Evolutionary conservation across 2,113 vertebrate genomes (phyloP).

Genomic region (Trochalopteron elliotii): DNA sequence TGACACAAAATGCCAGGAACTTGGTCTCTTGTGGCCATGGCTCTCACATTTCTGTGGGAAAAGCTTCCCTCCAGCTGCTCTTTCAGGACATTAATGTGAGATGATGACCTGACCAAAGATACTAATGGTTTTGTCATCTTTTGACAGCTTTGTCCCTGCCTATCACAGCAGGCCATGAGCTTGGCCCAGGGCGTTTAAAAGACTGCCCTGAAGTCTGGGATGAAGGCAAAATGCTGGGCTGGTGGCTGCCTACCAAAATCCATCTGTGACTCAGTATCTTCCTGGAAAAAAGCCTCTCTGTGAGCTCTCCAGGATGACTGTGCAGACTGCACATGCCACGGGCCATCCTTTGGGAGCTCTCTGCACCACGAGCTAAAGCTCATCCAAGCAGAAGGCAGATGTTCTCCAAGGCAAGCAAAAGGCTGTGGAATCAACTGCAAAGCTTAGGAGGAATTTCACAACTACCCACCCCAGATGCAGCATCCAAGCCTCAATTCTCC

Average conservation of each 20-base stretch:
- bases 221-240: background rate
- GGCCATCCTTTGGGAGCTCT: background rate
- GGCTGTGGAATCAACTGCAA: background rate
- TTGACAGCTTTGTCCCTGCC: background rate
- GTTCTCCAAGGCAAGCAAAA: background rate
- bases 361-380: background rate
- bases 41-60: background rate
- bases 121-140: background rate
- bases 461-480: background rate
- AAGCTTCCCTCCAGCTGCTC: background rate
- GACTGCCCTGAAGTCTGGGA: background rate
- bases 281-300: background rate
- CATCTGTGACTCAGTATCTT: background rate
- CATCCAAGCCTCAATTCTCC: background rate
- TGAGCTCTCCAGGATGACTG: background rate
- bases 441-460: background rate
- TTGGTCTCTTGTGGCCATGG: fast-evolving
- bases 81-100: background rate
- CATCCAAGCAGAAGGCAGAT: slow-evolving; percentile 5
- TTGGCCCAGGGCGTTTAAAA: background rate
- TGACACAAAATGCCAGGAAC: background rate
- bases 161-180: background rate
- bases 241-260: background rate
- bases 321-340: background rate
- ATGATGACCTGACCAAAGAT: background rate